A percentile compares a stretch with the other conserved stretches of the same genome.
Conservation (phyloP, 2,113 vertebrate genomes). For the Mus spicilegus region DNA sequence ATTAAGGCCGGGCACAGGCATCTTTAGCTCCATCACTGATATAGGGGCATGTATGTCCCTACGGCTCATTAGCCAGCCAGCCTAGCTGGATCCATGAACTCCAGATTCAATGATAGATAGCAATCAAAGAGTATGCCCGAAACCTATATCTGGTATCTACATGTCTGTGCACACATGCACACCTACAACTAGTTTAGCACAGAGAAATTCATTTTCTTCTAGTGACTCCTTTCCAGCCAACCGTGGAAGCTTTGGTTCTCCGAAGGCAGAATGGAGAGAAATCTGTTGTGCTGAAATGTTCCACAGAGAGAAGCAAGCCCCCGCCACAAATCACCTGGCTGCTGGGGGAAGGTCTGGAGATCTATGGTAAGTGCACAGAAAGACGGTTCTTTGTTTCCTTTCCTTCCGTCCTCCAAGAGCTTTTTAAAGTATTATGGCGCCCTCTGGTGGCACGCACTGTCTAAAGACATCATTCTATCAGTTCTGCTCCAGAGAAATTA, state of each 20-base stretch:
- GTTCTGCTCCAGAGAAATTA: background rate
- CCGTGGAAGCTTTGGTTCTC: constrained; percentile 72
- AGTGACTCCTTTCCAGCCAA: constrained; percentile 84
- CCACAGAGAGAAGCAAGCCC: constrained; percentile 80
- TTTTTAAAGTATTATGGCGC: constrained; percentile 48
- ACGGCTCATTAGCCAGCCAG: background rate
- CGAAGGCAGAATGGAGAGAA: background rate
- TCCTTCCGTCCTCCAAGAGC: background rate
- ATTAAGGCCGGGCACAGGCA: background rate
- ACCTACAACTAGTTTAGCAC: background rate
- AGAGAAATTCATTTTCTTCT: constrained; percentile 54
- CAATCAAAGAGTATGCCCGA: background rate
- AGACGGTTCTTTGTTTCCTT: background rate
- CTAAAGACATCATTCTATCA: background rate
- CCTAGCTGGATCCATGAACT: background rate
- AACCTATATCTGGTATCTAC: background rate
- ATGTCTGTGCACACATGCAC: background rate
- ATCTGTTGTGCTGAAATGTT: constrained; percentile 75
- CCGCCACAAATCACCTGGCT: constrained; percentile 85
- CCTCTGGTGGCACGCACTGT: constrained; percentile 63
- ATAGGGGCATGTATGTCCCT: too few species aligned
- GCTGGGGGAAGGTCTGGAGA: constrained; percentile 74
- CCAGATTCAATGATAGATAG: background rate
- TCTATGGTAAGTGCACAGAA: constrained; percentile 76
- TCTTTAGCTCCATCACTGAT: background rate